Evolutionary conservation across 2,113 vertebrate species (phyloP), one percentile per base, ranked within the genome.

Genomic region (Corythoichthys haematopterus): DNA sequence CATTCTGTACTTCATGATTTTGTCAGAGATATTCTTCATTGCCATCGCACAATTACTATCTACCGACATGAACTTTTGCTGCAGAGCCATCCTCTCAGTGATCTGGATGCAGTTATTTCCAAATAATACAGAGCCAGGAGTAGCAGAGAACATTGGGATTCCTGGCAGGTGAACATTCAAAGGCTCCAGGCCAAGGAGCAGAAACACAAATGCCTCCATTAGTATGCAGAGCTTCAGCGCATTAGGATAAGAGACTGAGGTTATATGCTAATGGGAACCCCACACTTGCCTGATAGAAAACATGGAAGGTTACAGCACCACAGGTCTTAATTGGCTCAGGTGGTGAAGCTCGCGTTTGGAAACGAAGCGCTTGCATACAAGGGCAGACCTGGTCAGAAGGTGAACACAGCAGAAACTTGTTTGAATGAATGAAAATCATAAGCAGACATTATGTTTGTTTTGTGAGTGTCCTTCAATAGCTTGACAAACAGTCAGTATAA

Each of bases 191-290:
- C 90, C 81, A 87, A 79, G 78, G 82, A 84, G 80, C 80, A 65
- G 81, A 56, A 65, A 78, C 77, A 84, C 85, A 92, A 90, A 92
- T 91, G 86, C 66, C 68, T 78, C 83, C 79, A 93, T 93, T 91
- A 90, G 91, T 90, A 93, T 93, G 90, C 92, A 88, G 86, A 85
- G 77, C 83, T 65, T 81, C 65, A 65, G 76, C 75, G 78, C 85
- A 90, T 91, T 90, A 90, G 80, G 85, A 83, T 80, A 83, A 82
- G 79, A 85, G 87, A 84, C 76, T 64, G 85, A 75, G 91, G 90
- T 91, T 90, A 90, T 89, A 93, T 92, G 89, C 89, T 90, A 92
- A 93, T 92, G 73, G 58, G 48, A 84, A 85, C 77, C 88, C 71
- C 80, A 81, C 83, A 85, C 81, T 55, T 66, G 71, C 69, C 71